phyloP scores from a whole-genome alignment of 2,888 invertebrate species.

The Syrista parreyssii region DNA sequence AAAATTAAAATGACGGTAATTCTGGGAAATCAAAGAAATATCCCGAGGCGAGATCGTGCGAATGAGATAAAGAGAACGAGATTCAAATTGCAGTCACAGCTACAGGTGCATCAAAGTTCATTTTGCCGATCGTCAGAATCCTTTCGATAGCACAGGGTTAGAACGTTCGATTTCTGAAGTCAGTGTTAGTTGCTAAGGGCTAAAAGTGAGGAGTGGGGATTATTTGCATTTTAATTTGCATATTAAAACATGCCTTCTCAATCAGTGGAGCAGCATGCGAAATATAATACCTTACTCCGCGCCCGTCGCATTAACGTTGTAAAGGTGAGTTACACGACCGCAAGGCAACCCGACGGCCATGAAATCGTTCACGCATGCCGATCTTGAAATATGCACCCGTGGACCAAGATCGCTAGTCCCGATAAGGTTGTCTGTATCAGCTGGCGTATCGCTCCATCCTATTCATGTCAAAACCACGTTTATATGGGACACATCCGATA shows the following conservation, averaged over 20 bases:
- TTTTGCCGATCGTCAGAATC: no score
- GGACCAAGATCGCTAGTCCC: constrained; percentile 51
- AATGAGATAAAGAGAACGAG: no score
- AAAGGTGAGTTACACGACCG: constrained; percentile 63
- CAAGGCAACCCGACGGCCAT: constrained; percentile 64
- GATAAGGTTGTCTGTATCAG: constrained; percentile 47
- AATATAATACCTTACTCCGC: constrained; percentile 55
- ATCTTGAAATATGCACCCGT: constrained; percentile 64
- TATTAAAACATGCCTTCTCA: constrained; percentile 59
- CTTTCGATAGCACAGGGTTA: no score
- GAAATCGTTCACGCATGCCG: constrained; percentile 65
- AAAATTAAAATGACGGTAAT: no score
- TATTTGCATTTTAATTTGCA: constrained; percentile 64
- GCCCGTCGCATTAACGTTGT: constrained; percentile 61
- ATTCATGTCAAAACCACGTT: no score
- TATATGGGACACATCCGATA: no score
- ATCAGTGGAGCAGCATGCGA: constrained; percentile 50
- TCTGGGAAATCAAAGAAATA: no score
- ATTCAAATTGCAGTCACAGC: no score
- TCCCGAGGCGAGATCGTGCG: no score
- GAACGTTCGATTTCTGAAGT: no score
- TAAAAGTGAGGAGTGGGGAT: constrained; percentile 9
- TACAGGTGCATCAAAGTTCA: no score
- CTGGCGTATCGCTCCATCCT: constrained; percentile 7
- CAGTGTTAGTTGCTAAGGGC: not conserved